Percentiles rank a stretch among this genome's conserved stretches.
phyloP scores from a whole-genome alignment of 2,888 invertebrate genomes.

The Dynastes hyllus region DNA sequence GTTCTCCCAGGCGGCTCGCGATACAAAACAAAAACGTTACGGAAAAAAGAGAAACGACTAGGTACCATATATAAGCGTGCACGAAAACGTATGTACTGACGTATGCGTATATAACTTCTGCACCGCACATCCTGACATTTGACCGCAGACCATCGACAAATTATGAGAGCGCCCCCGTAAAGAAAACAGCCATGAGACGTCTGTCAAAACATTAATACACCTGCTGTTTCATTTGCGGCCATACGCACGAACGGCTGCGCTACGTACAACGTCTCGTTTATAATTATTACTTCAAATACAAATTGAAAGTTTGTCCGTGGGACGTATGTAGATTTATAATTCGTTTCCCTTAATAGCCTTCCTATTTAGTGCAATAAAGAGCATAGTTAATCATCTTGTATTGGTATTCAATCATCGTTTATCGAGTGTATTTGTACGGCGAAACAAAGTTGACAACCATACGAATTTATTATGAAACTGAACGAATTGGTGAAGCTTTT shows the following conservation, averaged over 20 bases:
- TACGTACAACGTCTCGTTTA: conserved; percentile 5
- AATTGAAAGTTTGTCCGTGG: conserved; percentile 11
- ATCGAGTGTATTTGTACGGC: not conserved
- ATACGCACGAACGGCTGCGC: conserved; percentile 7
- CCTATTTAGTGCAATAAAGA: not conserved
- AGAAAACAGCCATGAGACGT: conserved; percentile 35
- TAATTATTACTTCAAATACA: conserved; percentile 27
- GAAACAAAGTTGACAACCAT: no score
- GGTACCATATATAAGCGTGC: not conserved
- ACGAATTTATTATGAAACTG: no score
- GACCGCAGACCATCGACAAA: conserved; percentile 42
- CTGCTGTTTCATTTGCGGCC: conserved; percentile 33
- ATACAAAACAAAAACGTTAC: not conserved
- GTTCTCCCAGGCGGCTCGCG: conserved; percentile 3
- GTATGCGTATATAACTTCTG: conserved; percentile 4
- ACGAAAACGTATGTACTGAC: not conserved
- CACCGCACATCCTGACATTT: conserved; percentile 29
- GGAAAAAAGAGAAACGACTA: conserved; percentile 4
- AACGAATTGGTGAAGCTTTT: no score
- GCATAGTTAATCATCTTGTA: no score
- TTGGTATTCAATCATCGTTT: conserved; percentile 4
- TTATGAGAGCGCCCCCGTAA: conserved; percentile 33
- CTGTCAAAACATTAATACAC: conserved; percentile 39
- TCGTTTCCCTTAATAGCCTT: conserved; percentile 5
- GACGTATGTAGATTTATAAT: conserved; percentile 1